A percentile compares a stretch with the other conserved stretches of the same genome.
Conservation (phyloP, 2,113 vertebrate species). For the Rynchops niger region DNA sequence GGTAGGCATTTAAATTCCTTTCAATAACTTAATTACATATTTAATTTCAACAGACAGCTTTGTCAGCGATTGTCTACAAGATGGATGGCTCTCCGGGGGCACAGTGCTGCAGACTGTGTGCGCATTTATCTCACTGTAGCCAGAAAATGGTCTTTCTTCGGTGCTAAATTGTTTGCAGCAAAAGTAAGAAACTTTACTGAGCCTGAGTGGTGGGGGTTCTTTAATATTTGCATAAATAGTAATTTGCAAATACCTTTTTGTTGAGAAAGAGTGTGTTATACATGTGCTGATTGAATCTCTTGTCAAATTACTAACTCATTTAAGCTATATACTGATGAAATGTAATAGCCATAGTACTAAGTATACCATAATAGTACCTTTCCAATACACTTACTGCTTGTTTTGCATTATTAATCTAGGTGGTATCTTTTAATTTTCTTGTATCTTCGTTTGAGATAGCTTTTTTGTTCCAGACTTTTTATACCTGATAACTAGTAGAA, state of each 20-base stretch:
- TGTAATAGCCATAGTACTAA: neutral
- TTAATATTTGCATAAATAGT: neutral
- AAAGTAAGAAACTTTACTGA: conserved; percentile 78
- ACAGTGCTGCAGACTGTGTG: conserved; percentile 85
- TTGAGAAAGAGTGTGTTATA: neutral
- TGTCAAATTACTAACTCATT: neutral
- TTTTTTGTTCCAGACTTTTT: neutral
- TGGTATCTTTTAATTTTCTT: neutral
- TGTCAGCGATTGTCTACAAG: conserved; percentile 87
- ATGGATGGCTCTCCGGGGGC: conserved; percentile 92
- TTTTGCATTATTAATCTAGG: neutral
- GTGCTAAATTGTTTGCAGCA: conserved; percentile 90
- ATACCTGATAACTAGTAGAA: neutral
- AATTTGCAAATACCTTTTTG: neutral
- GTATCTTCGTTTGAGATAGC: neutral
- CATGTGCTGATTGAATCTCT: neutral
- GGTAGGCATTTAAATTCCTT: conserved; percentile 19
- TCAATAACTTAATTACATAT: neutral
- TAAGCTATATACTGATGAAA: neutral
- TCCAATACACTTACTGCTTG: neutral
- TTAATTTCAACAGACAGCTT: conserved; percentile 81
- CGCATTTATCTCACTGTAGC: conserved; percentile 95
- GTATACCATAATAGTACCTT: neutral
- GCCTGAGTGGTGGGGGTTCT: accelerated
- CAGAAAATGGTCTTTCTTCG: conserved; percentile 95